A percentile compares a stretch with the other conserved stretches of the same genome.
Evolutionary conservation across 2,888 invertebrate species (phyloP).

Genomic region (Platynereis dumerilii): DNA sequence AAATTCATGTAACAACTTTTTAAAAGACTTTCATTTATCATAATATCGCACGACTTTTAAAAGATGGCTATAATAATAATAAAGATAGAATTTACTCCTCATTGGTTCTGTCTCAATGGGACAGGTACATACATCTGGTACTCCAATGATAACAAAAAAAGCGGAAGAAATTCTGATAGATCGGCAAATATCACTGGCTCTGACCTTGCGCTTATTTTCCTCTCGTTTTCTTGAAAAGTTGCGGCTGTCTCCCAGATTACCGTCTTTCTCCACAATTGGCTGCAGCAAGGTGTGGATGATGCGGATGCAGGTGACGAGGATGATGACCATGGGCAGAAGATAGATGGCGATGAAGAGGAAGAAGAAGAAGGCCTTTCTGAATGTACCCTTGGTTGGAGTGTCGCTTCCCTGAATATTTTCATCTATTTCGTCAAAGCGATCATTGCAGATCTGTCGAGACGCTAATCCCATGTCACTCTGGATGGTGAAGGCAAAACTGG

Average conservation of each 20-base stretch:
- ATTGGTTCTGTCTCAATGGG: no score
- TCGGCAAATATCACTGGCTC: no score
- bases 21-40: no score
- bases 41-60: neutral
- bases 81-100: no score
- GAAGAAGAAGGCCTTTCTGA: slow-evolving; percentile 58
- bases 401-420: slow-evolving; percentile 38
- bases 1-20: no score
- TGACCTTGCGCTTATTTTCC: slow-evolving; percentile 59
- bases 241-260: slow-evolving; percentile 35
- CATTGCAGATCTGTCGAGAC: slow-evolving; percentile 61
- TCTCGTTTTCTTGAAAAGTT: slow-evolving; percentile 38
- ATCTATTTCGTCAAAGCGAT: slow-evolving; percentile 61
- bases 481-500: slow-evolving; percentile 48
- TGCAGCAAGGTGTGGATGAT: slow-evolving; percentile 46
- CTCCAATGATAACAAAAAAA: no score
- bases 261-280: slow-evolving; percentile 38
- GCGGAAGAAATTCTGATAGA: no score
- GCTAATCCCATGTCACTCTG: slow-evolving; percentile 59
- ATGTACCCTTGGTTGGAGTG: slow-evolving; percentile 33
- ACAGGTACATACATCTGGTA: no score
- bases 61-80: neutral
- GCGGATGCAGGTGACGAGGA: slow-evolving; percentile 48
- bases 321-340: slow-evolving; percentile 60
- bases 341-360: slow-evolving; percentile 63